These are phyloP conservation scores for Coilia nasus DNA, from an alignment of 2,797 vertebrate genomes.

Conservation along the genomic window DNA sequence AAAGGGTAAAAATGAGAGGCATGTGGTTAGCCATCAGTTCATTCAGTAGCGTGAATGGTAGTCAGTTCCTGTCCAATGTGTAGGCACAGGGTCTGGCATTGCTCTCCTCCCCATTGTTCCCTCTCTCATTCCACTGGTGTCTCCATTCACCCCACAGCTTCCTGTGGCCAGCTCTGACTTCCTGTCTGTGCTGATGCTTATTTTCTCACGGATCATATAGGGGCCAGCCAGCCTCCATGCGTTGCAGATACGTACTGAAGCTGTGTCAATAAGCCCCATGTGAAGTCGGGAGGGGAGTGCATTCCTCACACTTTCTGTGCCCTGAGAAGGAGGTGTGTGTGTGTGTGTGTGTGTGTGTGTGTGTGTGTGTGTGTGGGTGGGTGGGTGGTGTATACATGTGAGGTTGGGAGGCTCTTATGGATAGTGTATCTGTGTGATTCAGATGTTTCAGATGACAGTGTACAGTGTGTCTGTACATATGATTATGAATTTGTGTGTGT, in stretches of 20 bases:
- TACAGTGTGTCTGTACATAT: neutral
- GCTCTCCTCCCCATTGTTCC: neutral
- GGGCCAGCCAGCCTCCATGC: neutral
- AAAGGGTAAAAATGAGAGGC: neutral
- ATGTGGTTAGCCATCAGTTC: neutral
- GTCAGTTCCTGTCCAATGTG: neutral
- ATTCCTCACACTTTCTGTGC: neutral
- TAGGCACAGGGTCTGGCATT: neutral
- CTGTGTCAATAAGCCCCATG: neutral
- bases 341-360: neutral
- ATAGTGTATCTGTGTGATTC: no score
- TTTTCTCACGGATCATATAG: neutral
- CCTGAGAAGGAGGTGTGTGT: neutral
- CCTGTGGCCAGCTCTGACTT: neutral
- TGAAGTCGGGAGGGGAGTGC: neutral
- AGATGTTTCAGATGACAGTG: no score
- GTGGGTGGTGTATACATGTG: slow-evolving; percentile 13
- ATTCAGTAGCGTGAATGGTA: neutral
- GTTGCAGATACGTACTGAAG: neutral
- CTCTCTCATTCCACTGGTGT: neutral
- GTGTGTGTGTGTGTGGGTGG: neutral
- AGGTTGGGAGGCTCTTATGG: no score
- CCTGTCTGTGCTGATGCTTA: neutral
- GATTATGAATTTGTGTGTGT: neutral
- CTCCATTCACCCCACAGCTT: neutral